Evolutionary conservation across 2,797 vertebrate genomes (phyloP).

Genomic region (Lutjanus campechanus): DNA sequence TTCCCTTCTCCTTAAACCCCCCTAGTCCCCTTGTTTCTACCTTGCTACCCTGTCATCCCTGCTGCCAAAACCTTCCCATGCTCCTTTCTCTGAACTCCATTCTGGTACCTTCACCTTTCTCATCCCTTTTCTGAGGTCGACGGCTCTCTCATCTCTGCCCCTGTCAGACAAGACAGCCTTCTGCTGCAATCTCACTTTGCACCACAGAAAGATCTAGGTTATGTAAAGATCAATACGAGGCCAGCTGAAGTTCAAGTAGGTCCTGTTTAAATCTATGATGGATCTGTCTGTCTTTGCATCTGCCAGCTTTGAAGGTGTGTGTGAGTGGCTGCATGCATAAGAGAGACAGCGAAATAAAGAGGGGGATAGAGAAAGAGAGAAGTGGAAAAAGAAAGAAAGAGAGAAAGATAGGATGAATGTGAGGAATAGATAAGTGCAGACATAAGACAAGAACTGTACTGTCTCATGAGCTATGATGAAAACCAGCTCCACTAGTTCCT

Average conservation of each 20-base stretch:
- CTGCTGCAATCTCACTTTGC: conserved; percentile 58
- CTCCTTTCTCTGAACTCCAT: conserved; percentile 62
- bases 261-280: conserved; percentile 63
- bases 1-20: conserved; percentile 45
- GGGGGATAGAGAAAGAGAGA: conserved; percentile 11
- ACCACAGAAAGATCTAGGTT: conserved; percentile 59
- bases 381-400: background rate
- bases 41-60: conserved; percentile 48
- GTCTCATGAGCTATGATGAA: conserved; percentile 65
- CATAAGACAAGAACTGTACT: conserved; percentile 67
- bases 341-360: conserved; percentile 28
- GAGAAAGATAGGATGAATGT: conserved; percentile 14
- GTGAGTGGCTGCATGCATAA: conserved; percentile 36
- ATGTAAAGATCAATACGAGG: conserved; percentile 70
- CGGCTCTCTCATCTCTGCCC: conserved; percentile 68
- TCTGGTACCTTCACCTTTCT: conserved; percentile 60
- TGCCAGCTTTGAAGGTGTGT: conserved; percentile 53
- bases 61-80: conserved; percentile 68
- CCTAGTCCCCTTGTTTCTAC: conserved; percentile 45
- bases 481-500: conserved; percentile 70
- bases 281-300: conserved; percentile 55
- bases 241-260: conserved; percentile 69
- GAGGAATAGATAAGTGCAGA: conserved; percentile 52
- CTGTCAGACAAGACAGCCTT: conserved; percentile 57
- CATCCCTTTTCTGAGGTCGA: conserved; percentile 63